Evolutionary conservation across 2,797 vertebrate species (phyloP).

Genomic region (Setipinna tenuifilis): DNA sequence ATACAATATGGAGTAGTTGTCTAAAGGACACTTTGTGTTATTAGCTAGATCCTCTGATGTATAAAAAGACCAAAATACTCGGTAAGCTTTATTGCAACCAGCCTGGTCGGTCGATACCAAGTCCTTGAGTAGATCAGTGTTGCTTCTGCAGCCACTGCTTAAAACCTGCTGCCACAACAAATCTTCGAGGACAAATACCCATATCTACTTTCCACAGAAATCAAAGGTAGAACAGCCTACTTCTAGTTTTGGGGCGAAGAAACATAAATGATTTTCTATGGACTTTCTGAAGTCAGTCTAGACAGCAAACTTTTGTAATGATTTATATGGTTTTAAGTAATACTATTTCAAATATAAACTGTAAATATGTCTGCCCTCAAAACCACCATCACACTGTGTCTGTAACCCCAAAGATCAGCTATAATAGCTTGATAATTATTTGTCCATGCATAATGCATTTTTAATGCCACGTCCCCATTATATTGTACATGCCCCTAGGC

Average conservation of each 20-base stretch:
- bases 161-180: not conserved
- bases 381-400: not conserved
- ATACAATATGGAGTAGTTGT: not conserved
- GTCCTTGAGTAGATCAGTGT: not conserved
- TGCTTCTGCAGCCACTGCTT: not conserved
- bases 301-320: not conserved
- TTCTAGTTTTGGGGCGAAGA: not conserved
- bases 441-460: not conserved
- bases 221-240: not conserved
- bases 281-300: not conserved
- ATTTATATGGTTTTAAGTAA: not conserved
- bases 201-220: not conserved
- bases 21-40: not conserved
- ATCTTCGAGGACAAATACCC: not conserved
- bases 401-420: not conserved
- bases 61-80: not conserved
- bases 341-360: not conserved
- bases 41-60: no score
- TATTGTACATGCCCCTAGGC: not conserved
- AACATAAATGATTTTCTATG: not conserved
- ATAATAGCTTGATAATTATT: not conserved
- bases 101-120: not conserved
- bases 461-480: not conserved
- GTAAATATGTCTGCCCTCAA: not conserved
- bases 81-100: not conserved